Evolutionary conservation across 2,888 invertebrate genomes (phyloP).

Genomic region (Oligia strigilis): DNA sequence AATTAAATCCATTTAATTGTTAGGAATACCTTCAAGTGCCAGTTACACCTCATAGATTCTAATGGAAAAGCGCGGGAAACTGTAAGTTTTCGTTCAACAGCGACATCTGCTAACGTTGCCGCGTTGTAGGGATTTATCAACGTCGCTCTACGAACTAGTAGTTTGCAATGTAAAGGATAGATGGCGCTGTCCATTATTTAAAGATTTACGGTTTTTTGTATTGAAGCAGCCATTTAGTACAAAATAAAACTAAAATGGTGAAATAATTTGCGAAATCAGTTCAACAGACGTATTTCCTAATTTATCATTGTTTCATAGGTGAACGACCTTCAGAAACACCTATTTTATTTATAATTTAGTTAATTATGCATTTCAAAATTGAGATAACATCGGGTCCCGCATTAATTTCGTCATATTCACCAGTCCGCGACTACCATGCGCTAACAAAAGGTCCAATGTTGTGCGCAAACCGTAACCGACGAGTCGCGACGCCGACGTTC

Average conservation of each 20-base stretch:
- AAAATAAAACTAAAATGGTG: not conserved
- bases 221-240: not conserved
- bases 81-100: not conserved
- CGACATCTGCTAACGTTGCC: conserved; percentile 41
- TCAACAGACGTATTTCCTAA: not conserved
- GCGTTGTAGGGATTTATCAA: not conserved
- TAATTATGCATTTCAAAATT: conserved; percentile 39
- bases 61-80: conserved; percentile 26
- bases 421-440: conserved; percentile 56
- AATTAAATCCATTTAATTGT: not conserved
- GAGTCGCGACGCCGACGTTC: conserved; percentile 42
- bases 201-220: not conserved
- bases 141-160: not conserved
- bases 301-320: not conserved
- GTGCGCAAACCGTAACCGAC: conserved; percentile 61
- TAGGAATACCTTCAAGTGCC: not conserved
- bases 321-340: conserved; percentile 25
- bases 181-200: conserved; percentile 40
- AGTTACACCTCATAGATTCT: not conserved
- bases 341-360: conserved; percentile 21
- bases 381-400: conserved; percentile 36
- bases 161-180: conserved; percentile 11
- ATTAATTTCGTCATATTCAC: conserved; percentile 60
- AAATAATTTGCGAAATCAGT: not conserved
- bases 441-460: conserved; percentile 62